Conservation (phyloP, 2,888 invertebrate species). For the Mythimna loreyi region DNA sequence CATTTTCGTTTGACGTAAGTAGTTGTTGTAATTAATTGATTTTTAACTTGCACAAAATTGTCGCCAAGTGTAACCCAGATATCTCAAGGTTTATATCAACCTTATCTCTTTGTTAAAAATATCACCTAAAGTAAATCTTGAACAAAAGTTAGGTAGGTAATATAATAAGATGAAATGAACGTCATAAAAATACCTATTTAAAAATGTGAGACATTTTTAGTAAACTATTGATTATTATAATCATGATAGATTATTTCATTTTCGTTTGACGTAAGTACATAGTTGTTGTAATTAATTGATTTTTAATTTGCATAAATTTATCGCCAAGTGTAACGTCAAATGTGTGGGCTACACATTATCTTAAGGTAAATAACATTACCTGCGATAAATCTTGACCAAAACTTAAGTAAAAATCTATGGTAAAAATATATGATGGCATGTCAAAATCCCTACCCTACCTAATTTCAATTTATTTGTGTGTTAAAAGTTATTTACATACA, state of each 20-base stretch:
- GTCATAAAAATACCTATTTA: conserved; percentile 84
- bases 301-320: conserved; percentile 28
- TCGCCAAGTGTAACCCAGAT: conserved; percentile 7
- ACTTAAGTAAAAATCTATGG: too few relatives aligned
- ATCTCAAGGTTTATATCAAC: conserved; percentile 28
- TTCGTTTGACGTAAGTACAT: conserved; percentile 25
- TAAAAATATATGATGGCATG: too few relatives aligned
- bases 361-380: conserved; percentile 7
- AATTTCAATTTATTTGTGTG: background rate
- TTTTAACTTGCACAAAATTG: conserved; percentile 30
- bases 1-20: conserved; percentile 20
- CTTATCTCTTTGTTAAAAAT: too few relatives aligned
- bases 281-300: conserved; percentile 30
- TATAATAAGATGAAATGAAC: background rate
- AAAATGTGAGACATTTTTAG: conserved; percentile 59
- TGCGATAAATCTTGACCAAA: conserved; percentile 1
- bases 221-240: conserved; percentile 25
- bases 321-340: conserved; percentile 4
- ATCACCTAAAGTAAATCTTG: conserved; percentile 5
- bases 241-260: conserved; percentile 7
- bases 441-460: too few relatives aligned
- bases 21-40: conserved; percentile 30
- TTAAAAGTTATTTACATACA: background rate
- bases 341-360: too few relatives aligned
- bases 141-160: background rate